Base-by-base conservation (phyloP, 2,113 vertebrate species). In the Hippopotamus amphibius region DNA sequence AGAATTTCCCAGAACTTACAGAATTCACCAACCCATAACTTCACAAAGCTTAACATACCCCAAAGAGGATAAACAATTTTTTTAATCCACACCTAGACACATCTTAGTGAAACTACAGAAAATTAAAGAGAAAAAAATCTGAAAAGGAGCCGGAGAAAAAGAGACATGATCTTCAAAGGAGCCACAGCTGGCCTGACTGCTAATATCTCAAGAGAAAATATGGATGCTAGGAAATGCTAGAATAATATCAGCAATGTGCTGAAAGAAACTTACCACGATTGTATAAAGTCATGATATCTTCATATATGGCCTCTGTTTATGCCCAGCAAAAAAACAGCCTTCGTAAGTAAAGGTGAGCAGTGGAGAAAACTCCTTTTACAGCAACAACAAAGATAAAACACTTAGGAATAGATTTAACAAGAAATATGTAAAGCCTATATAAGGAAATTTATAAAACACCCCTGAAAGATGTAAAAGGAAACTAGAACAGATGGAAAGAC, bases 101-200 rank as follows among this genome's bases (percentile, higher is more conserved):
- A 90, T 48, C 63, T 71, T 28, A 71, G 28, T 80, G 63, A 90
- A 76, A 90, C 48, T 48, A 55, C 79, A 95, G 69, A 37, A 57
- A 81, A 28, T 77, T 3, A 43, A 53, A 91, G 19, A 80, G 21
- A 57, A 77, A 61, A 83, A 69, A 43, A 26, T 55, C 43, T 57
- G 53, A 86, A 65, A 90, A 86, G 53, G 33, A 84, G 48, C 7
- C 43, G 53, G 26, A 63, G 48, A 77, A 83, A 65, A 74, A 55
- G 63, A 91, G 61, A 85, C 53, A 46, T 37, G 24, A 63, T 68
- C 63, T 80, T 79, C 72, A 91, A 91, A 95, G 81, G 43, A 85
- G 50, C 19, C 84, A 91, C 33, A 85, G 53, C 88, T 63, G 43
- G 55, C 33, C 77, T 66, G 66, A 76, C 77, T 76, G 12, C 71